A percentile compares a stretch with the other conserved stretches of the same genome.
These are phyloP conservation scores for Chrysolina americana DNA, from an alignment of 2,888 invertebrate genomes.

Conservation along the genomic window DNA sequence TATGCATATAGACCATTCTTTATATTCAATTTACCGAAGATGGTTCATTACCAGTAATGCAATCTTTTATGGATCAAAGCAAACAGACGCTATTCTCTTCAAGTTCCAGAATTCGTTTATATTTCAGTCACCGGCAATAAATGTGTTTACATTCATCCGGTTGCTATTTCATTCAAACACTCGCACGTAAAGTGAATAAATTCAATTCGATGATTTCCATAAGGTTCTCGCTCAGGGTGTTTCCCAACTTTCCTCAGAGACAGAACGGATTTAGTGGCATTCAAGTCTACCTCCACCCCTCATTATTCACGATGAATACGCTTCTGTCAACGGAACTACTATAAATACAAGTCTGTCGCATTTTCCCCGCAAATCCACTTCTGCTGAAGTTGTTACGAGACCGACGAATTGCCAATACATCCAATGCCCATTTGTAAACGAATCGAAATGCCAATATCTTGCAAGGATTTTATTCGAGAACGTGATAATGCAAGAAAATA, in stretches of 20 bases:
- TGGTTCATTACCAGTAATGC: too few species aligned
- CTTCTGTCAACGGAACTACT: not conserved
- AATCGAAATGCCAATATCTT: constrained; percentile 1
- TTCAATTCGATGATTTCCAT: not conserved
- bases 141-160: not conserved
- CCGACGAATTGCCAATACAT: constrained; percentile 8
- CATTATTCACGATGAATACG: too few species aligned
- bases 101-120: not conserved
- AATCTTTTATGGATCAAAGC: too few species aligned
- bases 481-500: constrained; percentile 5
- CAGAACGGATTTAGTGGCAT: not conserved
- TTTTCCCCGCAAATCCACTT: constrained; percentile 1
- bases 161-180: not conserved
- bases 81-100: too few species aligned
- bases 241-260: not conserved
- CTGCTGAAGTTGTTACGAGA: constrained; percentile 1
- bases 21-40: too few species aligned
- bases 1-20: too few species aligned
- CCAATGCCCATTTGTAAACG: not conserved
- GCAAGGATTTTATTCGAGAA: not conserved
- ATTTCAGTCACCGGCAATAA: not conserved
- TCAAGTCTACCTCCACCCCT: not conserved
- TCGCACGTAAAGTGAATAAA: not conserved
- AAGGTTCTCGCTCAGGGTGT: not conserved
- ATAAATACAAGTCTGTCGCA: not conserved